Conservation (phyloP, 2,797 vertebrate species). For the Hydrophis major region DNA sequence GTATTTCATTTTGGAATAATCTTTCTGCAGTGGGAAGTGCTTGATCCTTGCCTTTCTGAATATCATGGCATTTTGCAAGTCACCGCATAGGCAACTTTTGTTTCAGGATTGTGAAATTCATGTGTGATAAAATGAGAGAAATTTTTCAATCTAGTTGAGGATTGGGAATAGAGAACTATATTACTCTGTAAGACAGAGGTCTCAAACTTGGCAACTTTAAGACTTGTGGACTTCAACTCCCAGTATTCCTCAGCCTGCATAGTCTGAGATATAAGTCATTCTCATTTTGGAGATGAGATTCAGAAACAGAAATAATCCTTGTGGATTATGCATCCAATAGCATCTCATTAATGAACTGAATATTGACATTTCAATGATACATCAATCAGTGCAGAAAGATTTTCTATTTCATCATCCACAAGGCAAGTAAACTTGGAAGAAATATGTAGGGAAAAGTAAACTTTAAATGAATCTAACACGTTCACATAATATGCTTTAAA, state of each 20-base stretch:
- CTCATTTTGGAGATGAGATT: background rate
- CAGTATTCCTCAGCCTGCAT: too few species aligned
- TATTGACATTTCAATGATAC: background rate
- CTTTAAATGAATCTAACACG: accelerated
- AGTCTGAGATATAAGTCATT: background rate
- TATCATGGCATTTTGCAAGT: background rate
- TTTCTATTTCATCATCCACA: background rate
- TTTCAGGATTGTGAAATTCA: background rate
- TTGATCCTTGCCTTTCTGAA: background rate
- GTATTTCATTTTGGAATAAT: background rate
- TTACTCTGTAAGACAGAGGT: background rate
- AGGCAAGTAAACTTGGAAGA: background rate
- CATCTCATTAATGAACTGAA: background rate
- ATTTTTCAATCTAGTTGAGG: background rate
- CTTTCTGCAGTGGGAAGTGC: background rate
- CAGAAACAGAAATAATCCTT: background rate
- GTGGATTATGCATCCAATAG: background rate
- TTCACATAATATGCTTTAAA: background rate
- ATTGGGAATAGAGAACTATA: background rate
- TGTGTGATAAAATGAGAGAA: background rate
- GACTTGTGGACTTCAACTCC: too few species aligned
- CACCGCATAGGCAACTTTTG: background rate
- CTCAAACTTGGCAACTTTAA: too few species aligned
- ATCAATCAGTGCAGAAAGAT: background rate
- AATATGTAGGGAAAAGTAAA: background rate